These are phyloP conservation scores for Ctenochaetus hawaiiensis DNA, from an alignment of 2,797 vertebrate genomes.

Conservation along the genomic window DNA sequence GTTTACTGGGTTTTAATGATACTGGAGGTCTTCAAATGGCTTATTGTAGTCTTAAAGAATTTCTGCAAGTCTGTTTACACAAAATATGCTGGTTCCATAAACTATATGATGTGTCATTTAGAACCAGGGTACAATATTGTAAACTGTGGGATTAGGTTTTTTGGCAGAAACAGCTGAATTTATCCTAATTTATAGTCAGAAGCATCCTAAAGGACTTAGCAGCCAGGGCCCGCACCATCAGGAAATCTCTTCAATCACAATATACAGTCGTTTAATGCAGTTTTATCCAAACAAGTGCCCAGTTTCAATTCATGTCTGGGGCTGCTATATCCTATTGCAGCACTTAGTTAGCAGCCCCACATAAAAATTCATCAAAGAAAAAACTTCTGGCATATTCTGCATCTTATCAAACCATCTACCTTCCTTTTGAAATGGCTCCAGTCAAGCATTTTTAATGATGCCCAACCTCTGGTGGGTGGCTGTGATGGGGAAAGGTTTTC, in stretches of 20 bases:
- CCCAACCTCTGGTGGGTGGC: not conserved
- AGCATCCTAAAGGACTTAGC: conserved; percentile 16
- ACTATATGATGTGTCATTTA: not conserved
- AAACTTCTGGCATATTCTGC: conserved; percentile 37
- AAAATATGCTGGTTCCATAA: not conserved
- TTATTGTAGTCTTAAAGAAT: not conserved
- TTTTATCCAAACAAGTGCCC: conserved; percentile 13
- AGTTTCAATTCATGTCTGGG: conserved; percentile 22
- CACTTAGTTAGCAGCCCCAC: conserved; percentile 28
- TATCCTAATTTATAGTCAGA: conserved; percentile 20
- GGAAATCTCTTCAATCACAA: conserved; percentile 14
- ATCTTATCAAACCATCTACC: conserved; percentile 17
- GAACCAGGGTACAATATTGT: not conserved
- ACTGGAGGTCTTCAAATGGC: no score
- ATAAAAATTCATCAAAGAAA: conserved; percentile 52
- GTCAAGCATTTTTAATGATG: conserved; percentile 7
- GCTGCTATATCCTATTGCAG: conserved; percentile 37
- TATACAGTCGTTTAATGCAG: conserved; percentile 1
- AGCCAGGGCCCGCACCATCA: not conserved
- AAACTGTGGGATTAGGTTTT: not conserved
- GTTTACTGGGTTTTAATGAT: not conserved
- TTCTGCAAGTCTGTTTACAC: not conserved
- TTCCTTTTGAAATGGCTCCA: not conserved
- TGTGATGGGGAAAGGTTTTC: conserved; percentile 26
- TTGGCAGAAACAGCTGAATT: conserved; percentile 20